These are phyloP conservation scores for Thinocorus orbignyianus DNA, from an alignment of 2,113 vertebrate species.

Conservation along the genomic window DNA sequence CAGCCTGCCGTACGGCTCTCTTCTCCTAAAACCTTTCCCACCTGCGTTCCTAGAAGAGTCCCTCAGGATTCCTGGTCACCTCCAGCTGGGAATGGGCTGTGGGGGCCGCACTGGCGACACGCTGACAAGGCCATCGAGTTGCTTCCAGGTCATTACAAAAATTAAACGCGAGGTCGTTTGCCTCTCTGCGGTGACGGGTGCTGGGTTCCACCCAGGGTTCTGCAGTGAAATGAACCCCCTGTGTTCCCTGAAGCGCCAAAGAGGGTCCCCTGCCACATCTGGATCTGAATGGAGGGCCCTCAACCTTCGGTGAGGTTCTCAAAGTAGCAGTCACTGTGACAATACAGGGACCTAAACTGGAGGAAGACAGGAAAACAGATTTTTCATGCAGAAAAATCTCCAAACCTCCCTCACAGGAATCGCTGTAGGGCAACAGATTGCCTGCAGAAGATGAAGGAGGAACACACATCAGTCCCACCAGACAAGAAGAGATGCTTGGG, in stretches of 20 bases:
- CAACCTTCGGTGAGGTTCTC: neutral
- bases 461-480: neutral
- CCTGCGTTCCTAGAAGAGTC: neutral
- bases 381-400: neutral
- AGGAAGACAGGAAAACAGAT: neutral
- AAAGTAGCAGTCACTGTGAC: neutral
- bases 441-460: neutral
- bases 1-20: fast-evolving
- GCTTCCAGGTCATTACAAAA: neutral
- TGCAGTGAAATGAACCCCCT: neutral
- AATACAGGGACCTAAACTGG: neutral
- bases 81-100: neutral
- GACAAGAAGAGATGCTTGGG: neutral
- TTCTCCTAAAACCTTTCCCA: fast-evolving
- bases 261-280: neutral
- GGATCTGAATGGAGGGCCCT: neutral
- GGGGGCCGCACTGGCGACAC: fast-evolving
- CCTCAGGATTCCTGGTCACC: neutral
- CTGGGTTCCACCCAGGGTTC: neutral
- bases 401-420: neutral
- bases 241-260: neutral
- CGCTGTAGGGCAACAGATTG: neutral
- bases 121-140: neutral
- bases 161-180: neutral
- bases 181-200: neutral